Base-by-base conservation (phyloP, 2,888 invertebrate genomes). In the Ethmia dodecea region DNA sequence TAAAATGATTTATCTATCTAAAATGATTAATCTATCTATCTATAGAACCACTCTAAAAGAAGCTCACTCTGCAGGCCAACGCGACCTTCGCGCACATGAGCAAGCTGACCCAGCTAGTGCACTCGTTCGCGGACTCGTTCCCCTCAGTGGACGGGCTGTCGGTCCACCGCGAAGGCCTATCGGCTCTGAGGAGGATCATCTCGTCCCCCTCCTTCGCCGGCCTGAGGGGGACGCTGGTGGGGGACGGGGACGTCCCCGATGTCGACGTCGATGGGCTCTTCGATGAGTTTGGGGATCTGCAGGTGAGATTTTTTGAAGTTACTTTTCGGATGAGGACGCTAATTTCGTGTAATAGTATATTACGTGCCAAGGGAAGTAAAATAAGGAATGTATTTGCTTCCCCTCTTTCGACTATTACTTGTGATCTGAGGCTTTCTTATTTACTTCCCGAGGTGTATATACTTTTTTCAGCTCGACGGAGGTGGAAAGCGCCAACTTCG, bases 31-130 rank as follows among this genome's bases (percentile, higher is more conserved):
- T n/a, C n/a, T n/a, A n/a, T n/a, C n/a, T n/a, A n/a, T n/a, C n/a
- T n/a, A n/a, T n/a, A n/a, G n/a, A n/a, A n/a, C 18, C 3, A 18
- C 8, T 22, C n/a, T 22, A 22, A 22, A 9, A 4, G n/a, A 22
- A 8, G 1, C 11, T 13, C 8, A 10, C 32, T 39, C 55, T 42
- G 3, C 62, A 90, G 90, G 87, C 88, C 0, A 90, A 90, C 61
- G 52, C 68, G 3, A 86, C 88, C 0, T 90, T 90, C 48, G 68
- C 83, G 1, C 83, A 86, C 29, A 69, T 89, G 54, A 65, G 76
- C 13, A 75, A 78, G 8, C 52, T 89, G 25, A 64, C 73, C 0
- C 45, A 54, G 1, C 52, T 87, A 1, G 57, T 87, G 12, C 78
- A 79, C 37, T 67, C 77, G 1, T 70, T 86, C 45, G 61, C 86